A percentile compares a stretch with the other conserved stretches of the same genome.
Conservation (phyloP, 1,140 invertebrate species). For the Gyrodactylus bullatarudis region DNA sequence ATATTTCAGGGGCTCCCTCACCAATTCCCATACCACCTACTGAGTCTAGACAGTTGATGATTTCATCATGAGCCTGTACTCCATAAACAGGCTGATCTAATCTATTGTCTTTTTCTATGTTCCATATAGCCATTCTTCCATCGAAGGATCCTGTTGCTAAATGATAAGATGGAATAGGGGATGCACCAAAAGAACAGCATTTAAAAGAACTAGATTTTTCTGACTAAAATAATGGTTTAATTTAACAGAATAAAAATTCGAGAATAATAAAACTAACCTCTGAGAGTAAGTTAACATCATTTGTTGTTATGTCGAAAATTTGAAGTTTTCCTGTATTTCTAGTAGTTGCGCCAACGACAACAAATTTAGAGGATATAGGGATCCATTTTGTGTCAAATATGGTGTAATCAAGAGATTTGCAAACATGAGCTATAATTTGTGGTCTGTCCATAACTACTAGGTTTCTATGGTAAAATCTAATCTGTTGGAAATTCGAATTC, state of each 20-base stretch:
- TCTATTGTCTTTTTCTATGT: conserved; percentile 32
- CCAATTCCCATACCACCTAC: conserved; percentile 45
- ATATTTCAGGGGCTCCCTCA: conserved; percentile 58
- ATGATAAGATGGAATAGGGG: conserved; percentile 35
- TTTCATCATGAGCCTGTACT: conserved; percentile 42
- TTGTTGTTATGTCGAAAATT: conserved; percentile 42
- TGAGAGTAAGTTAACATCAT: conserved; percentile 34
- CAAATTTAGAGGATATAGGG: conserved; percentile 56
- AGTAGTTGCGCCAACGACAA: conserved; percentile 45
- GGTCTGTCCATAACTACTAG: conserved; percentile 54
- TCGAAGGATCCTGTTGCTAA: conserved; percentile 64
- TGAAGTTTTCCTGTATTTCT: conserved; percentile 46
- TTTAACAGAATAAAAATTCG: not conserved
- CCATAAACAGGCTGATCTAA: conserved; percentile 36
- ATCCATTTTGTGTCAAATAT: conserved; percentile 74
- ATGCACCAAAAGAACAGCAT: conserved; percentile 61
- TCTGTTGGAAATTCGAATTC: no score
- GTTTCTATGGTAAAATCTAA: no score
- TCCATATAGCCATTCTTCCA: conserved; percentile 48
- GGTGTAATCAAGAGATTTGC: conserved; percentile 46
- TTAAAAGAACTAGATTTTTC: conserved; percentile 48
- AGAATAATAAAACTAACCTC: conserved; percentile 18
- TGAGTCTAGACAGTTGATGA: conserved; percentile 67
- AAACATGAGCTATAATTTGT: conserved; percentile 50
- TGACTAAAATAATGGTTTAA: conserved; percentile 19